Evolutionary conservation across 2,797 vertebrate genomes (phyloP).

Genomic region (Monodelphis domestica): DNA sequence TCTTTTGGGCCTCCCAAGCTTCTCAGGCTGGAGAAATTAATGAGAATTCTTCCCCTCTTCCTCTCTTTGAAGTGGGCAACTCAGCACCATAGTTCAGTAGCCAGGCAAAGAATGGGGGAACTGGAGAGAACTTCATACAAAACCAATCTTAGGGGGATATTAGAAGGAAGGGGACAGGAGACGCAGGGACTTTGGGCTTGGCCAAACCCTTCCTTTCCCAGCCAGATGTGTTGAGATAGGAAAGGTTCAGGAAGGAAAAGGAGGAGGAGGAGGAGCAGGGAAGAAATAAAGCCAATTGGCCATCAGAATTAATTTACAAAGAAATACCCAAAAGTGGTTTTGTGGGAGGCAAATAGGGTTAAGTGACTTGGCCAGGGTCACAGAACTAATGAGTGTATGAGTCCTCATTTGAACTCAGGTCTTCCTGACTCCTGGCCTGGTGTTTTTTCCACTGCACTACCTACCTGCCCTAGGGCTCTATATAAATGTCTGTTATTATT

Average conservation of each 20-base stretch:
- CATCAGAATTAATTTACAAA: conserved; percentile 54
- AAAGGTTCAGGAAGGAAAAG: neutral
- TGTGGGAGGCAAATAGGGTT: neutral
- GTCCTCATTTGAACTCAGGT: neutral
- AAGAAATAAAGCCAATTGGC: conserved; percentile 33
- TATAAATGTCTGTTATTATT: neutral
- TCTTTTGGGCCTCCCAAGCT: conserved; percentile 11
- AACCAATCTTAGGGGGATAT: neutral
- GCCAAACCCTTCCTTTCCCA: conserved; percentile 40
- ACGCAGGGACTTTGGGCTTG: neutral
- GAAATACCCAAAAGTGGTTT: conserved; percentile 50
- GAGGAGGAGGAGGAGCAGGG: too few relatives aligned
- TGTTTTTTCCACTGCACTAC: neutral
- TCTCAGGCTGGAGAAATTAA: conserved; percentile 29
- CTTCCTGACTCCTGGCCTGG: neutral
- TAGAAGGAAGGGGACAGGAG: conserved; percentile 39
- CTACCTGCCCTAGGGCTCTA: neutral
- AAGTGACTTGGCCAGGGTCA: neutral
- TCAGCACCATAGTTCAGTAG: neutral
- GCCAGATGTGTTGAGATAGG: neutral
- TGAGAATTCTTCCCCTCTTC: neutral
- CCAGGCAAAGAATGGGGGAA: conserved; percentile 26
- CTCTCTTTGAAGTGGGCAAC: conserved; percentile 24
- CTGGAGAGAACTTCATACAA: neutral
- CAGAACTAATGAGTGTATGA: neutral